Percentiles rank a stretch among this genome's conserved stretches.
Evolutionary conservation across 2,797 vertebrate genomes (phyloP).

Genomic region (Myotis daubentonii): DNA sequence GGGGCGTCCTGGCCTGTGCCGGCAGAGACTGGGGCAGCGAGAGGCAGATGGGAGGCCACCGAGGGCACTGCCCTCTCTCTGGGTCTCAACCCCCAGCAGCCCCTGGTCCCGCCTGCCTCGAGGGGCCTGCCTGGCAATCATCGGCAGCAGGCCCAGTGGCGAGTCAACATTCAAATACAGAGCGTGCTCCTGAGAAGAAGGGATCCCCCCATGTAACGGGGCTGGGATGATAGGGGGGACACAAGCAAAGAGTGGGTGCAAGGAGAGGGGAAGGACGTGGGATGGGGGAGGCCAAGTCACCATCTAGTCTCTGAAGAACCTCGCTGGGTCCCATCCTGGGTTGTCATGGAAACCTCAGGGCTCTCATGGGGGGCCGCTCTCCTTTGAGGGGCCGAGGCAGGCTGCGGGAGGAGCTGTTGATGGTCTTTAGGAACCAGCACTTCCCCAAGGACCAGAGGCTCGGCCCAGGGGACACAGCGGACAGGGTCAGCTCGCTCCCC

Average conservation of each 20-base stretch:
- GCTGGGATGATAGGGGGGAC: too few species aligned
- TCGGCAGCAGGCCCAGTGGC: background rate
- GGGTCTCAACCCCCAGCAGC: background rate
- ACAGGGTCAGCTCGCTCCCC: background rate
- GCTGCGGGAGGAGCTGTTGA: background rate
- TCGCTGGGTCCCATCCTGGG: background rate
- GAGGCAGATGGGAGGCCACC: background rate
- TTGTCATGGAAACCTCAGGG: background rate
- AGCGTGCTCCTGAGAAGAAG: background rate
- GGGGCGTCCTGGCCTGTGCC: background rate
- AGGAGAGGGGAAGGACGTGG: background rate
- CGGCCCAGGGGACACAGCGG: too few species aligned
- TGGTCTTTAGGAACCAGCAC: background rate
- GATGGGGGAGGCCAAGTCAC: background rate
- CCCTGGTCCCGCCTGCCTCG: background rate
- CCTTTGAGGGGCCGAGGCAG: background rate
- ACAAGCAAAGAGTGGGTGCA: accelerated
- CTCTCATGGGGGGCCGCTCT: background rate
- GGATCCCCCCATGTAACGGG: accelerated
- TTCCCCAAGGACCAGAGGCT: background rate
- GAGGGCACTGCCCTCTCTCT: background rate
- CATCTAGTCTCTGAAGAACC: background rate
- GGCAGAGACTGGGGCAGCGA: background rate
- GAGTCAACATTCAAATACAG: background rate
- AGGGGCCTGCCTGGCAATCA: background rate